Conservation (phyloP, 2,797 vertebrate genomes). For the Diplodus sargus region DNA sequence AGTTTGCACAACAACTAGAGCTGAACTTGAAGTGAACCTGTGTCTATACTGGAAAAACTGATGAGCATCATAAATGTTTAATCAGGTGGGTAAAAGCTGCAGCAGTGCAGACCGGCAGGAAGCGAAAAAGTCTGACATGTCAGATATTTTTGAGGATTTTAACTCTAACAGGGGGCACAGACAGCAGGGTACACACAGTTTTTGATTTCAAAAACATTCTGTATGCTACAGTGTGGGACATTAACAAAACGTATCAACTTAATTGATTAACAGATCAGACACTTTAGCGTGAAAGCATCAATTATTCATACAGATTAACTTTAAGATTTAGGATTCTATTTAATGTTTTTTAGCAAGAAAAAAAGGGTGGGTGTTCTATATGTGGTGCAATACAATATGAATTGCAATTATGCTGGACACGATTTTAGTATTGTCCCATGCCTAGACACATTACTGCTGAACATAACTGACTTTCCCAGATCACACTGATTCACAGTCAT, state of each 20-base stretch:
- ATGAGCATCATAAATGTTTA: neutral
- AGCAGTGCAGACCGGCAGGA: neutral
- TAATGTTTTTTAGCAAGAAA: too few species aligned
- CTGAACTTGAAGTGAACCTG: constrained; percentile 1
- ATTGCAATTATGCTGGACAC: too few species aligned
- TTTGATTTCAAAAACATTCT: neutral
- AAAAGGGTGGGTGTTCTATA: too few species aligned
- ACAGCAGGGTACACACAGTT: neutral
- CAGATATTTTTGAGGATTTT: neutral
- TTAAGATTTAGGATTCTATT: too few species aligned
- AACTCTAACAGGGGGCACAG: neutral
- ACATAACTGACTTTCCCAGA: neutral
- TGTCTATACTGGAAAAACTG: neutral
- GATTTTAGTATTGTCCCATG: too few species aligned
- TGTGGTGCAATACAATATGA: too few species aligned
- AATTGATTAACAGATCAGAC: neutral
- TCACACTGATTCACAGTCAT: neutral
- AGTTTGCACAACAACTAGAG: neutral
- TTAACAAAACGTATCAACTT: neutral
- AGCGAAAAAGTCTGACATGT: neutral
- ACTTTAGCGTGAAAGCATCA: neutral
- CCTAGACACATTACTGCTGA: neutral
- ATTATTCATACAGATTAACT: too few species aligned
- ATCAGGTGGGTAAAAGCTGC: neutral
- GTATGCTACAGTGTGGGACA: neutral